Percentiles rank a stretch among this genome's conserved stretches.
Evolutionary conservation across 2,797 vertebrate genomes (phyloP).

Genomic region (Cuculus canorus): DNA sequence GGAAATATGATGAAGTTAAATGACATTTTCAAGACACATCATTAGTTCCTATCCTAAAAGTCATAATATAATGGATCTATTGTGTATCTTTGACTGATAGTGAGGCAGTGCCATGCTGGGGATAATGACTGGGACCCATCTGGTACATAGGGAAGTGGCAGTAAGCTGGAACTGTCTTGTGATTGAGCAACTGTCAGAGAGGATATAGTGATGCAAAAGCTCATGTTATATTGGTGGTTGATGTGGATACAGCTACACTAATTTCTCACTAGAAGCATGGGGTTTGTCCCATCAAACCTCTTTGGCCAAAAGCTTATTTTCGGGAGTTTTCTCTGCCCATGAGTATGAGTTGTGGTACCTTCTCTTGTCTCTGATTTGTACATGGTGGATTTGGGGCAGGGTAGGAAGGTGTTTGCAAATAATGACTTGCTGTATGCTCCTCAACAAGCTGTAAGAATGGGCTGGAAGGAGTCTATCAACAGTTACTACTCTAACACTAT

Average conservation of each 20-base stretch:
- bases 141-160: not conserved
- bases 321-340: not conserved
- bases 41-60: slow-evolving; percentile 8
- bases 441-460: not conserved
- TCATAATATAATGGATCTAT: not conserved
- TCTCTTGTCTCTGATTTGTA: not conserved
- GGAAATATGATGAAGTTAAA: not conserved
- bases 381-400: not conserved
- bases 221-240: rapidly evolving
- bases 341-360: not conserved
- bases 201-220: not conserved
- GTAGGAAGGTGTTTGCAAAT: not conserved
- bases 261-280: not conserved
- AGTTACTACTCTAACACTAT: not conserved
- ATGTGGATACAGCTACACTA: not conserved
- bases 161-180: not conserved
- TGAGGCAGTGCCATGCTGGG: not conserved
- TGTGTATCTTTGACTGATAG: not conserved
- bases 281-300: not conserved
- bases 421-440: not conserved
- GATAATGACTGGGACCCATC: not conserved
- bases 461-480: not conserved
- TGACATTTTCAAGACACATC: not conserved
- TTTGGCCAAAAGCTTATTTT: not conserved
- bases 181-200: not conserved